Percentiles rank a stretch among this genome's conserved stretches.
These are phyloP conservation scores for Dendrocincla fuliginosa DNA, from an alignment of 2,797 vertebrate species.

Conservation along the genomic window DNA sequence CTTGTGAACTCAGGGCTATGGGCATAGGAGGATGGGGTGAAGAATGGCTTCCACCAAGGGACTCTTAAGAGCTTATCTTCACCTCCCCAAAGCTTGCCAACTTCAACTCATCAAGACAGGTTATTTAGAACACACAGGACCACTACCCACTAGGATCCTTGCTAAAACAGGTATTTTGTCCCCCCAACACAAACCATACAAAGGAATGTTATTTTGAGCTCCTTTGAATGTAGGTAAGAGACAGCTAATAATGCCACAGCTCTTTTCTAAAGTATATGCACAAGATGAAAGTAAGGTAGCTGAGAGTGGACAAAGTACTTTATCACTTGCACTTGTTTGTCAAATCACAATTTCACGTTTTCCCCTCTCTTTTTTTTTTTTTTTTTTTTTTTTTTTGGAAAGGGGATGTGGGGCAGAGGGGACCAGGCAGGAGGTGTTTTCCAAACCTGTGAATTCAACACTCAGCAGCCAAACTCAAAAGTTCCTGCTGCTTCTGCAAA, in stretches of 20 bases:
- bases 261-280: neutral
- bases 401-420: neutral
- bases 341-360: neutral
- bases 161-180: neutral
- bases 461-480: constrained; percentile 57
- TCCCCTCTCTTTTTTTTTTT: no score
- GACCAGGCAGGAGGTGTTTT: constrained; percentile 6
- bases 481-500: constrained; percentile 64
- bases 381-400: neutral
- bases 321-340: neutral
- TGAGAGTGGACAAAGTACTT: constrained; percentile 7
- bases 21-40: neutral
- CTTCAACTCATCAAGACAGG: neutral
- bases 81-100: neutral
- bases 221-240: neutral
- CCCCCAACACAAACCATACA: neutral
- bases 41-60: neutral
- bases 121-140: neutral
- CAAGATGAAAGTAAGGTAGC: neutral
- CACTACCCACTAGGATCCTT: neutral
- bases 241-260: neutral
- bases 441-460: constrained; percentile 54
- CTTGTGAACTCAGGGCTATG: neutral
- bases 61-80: neutral
- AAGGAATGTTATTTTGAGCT: neutral